Percentiles rank a stretch among this genome's conserved stretches.
phyloP scores from a whole-genome alignment of 2,797 vertebrate genomes.

The Myotis pilosus region DNA sequence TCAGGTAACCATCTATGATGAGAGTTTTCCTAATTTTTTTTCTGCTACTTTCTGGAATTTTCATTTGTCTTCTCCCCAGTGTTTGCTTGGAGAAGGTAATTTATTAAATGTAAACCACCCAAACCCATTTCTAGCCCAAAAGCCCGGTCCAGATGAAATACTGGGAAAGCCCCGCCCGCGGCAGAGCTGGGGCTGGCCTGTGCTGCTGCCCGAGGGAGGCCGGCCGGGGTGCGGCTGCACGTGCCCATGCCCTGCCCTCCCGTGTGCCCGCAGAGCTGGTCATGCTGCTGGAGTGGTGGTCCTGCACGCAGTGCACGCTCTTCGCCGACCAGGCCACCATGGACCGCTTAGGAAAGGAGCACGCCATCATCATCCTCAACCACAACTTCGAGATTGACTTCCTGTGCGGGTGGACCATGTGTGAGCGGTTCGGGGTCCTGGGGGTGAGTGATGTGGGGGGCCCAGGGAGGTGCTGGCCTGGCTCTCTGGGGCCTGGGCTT shows the following conservation, averaged over 20 bases:
- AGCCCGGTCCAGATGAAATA: not conserved
- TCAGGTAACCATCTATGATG: fast-evolving
- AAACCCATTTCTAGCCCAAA: not conserved
- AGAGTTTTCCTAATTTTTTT: not conserved
- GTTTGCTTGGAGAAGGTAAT: not conserved
- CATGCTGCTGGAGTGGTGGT: conserved; percentile 99
- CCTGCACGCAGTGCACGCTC: conserved; percentile 95
- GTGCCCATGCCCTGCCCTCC: fast-evolving
- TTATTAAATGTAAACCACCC: too few relatives aligned
- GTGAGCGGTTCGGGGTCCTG: conserved; percentile 94
- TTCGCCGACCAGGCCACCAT: conserved; percentile 94
- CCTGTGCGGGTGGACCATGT: conserved; percentile 99
- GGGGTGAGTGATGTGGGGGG: conserved; percentile 88
- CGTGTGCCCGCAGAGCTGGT: conserved; percentile 89
- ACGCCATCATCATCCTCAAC: conserved; percentile 97
- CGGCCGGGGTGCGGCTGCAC: fast-evolving
- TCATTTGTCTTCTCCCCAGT: too few relatives aligned
- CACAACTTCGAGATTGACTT: conserved; percentile 99
- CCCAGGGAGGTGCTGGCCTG: not conserved
- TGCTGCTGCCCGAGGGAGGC: fast-evolving
- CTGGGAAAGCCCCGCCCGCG: fast-evolving
- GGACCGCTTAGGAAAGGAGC: conserved; percentile 94
- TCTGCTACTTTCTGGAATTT: not conserved
- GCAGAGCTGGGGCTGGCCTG: fast-evolving
- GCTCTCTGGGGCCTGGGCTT: too few relatives aligned